Evolutionary conservation across 1,140 invertebrate species (phyloP).

Genomic region (Battus philenor): DNA sequence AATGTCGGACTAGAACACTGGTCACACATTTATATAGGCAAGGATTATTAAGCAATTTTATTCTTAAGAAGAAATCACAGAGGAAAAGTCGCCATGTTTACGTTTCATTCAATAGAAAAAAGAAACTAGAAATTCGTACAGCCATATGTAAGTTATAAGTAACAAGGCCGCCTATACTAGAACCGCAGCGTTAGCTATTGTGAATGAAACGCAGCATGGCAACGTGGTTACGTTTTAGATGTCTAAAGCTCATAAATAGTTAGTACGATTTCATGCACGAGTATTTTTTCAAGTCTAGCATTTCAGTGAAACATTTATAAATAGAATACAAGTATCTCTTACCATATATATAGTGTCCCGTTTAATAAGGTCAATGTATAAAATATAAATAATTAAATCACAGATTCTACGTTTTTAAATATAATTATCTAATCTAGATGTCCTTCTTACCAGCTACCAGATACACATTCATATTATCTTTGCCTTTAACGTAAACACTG

Average conservation of each 20-base stretch:
- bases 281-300: constrained; percentile 17
- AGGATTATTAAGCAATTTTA: constrained; percentile 41
- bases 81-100: not conserved
- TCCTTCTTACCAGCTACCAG: constrained; percentile 79
- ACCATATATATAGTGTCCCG: constrained; percentile 40
- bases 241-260: constrained; percentile 1
- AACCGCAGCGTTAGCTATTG: no score
- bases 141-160: no score
- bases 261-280: not conserved
- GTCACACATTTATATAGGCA: constrained; percentile 59
- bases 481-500: constrained; percentile 95
- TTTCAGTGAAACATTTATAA: no score
- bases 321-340: constrained; percentile 25
- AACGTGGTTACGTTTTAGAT: constrained; percentile 4
- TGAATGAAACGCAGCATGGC: no score
- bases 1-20: constrained; percentile 57
- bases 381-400: constrained; percentile 72
- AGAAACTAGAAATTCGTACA: no score
- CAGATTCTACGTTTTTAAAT: constrained; percentile 67
- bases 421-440: constrained; percentile 39
- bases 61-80: constrained; percentile 14
- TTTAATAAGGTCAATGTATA: constrained; percentile 38
- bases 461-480: constrained; percentile 95
- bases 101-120: no score
- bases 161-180: no score